Conservation (phyloP, 2,888 invertebrate genomes). For the Lypha dubia region DNA sequence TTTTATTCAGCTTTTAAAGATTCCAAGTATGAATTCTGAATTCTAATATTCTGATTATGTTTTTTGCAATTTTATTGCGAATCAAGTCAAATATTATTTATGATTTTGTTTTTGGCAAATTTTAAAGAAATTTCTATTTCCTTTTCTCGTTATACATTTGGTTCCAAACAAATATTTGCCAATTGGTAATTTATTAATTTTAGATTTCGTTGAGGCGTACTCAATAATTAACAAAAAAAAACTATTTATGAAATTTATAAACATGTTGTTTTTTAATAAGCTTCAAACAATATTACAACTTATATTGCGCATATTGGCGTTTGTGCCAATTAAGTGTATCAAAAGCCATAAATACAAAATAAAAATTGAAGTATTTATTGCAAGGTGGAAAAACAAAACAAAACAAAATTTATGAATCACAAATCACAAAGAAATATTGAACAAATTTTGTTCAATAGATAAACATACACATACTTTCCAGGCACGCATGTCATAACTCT, state of each 20-base stretch:
- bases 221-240: slow-evolving; percentile 47
- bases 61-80: no score
- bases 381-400: no score
- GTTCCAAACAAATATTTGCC: background rate
- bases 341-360: slow-evolving; percentile 28
- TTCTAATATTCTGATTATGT: no score
- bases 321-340: slow-evolving; percentile 50
- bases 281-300: slow-evolving; percentile 26
- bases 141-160: no score
- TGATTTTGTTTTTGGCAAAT: no score
- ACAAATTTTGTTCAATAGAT: slow-evolving; percentile 42
- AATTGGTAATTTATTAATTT: background rate
- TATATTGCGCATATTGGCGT: slow-evolving; percentile 28
- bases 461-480: slow-evolving; percentile 21
- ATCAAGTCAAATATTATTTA: no score
- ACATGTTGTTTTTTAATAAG: background rate
- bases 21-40: no score
- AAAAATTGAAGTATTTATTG: slow-evolving; percentile 8
- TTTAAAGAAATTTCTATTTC: no score
- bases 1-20: no score
- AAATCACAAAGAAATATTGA: slow-evolving; percentile 38
- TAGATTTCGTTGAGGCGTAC: slow-evolving; percentile 1
- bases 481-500: slow-evolving; percentile 63
- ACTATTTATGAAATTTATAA: slow-evolving; percentile 35
- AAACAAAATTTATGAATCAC: slow-evolving; percentile 7